Base-by-base conservation (phyloP, 1,140 invertebrate genomes). In the Himalopsyche phryganea region DNA sequence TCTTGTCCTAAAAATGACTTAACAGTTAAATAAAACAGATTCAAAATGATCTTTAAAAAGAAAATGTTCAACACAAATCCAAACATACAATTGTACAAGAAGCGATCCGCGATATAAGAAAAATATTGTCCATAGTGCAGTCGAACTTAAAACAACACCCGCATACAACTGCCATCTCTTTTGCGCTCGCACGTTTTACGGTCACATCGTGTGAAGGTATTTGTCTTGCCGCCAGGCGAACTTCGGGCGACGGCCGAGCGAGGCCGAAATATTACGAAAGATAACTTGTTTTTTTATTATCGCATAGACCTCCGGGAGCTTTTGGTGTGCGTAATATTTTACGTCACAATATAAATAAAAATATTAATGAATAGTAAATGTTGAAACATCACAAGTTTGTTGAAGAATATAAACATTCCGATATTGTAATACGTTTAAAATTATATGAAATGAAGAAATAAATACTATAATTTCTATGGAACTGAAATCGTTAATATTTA, bases 281-380 rank as follows among this genome's bases (percentile, higher is more conserved):
- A 55, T 55, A 55, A 55, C 52, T 55, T 55, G 52, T 55, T 55
- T 55, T 55, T 38, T 47, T 55, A 55, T 55, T 36, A 33, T 17
- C 10, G 50, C 1, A 13, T n/a, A 48, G 35, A 55, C 42, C 52
- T 55, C 40, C 7, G n/a, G 11, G 17, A 55, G 18, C 17, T 20
- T 55, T 55, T 6, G 32, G 42, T 13, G 52, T 48, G 52, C 52
- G 52, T 48, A 32, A 28, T 47, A 47, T 20, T 47, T 14, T 40
- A 36, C 52, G 52, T 45, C 23, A 28, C 9, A 28, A 28, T 28
- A 28, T 28, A 28, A 28, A 28, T 28, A 28, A 28, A n/a, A n/a
- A 28, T 9, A 28, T 28, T 28, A 28, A 28, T 28, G 9, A 28
- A 28, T 28, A 28, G 4, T 28, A 28, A 28, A 5, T 28, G 9